Conservation (phyloP, 2,113 vertebrate species). For the Acanthisitta chloris region DNA sequence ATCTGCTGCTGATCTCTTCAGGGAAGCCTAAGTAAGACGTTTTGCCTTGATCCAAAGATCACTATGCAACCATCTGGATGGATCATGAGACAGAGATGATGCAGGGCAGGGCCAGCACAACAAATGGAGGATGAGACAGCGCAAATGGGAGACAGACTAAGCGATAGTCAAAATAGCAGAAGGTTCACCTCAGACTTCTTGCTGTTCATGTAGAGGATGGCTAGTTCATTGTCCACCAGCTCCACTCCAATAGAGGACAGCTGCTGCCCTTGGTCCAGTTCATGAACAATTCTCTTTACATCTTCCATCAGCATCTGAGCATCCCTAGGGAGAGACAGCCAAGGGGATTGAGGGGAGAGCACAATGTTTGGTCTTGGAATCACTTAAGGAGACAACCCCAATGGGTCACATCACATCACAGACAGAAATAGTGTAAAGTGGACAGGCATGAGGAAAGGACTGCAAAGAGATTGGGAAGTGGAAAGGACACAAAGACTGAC, state of each 20-base stretch:
- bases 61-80: background rate
- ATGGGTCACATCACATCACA: rapidly evolving
- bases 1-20: background rate
- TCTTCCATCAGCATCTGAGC: slow-evolving; percentile 98
- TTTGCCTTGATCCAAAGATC: background rate
- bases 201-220: slow-evolving; percentile 97
- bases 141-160: background rate
- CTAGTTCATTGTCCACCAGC: slow-evolving; percentile 93
- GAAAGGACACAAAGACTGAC: slow-evolving; percentile 63
- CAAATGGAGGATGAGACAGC: background rate
- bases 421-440: background rate
- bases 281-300: slow-evolving; percentile 91
- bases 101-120: background rate
- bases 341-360: background rate
- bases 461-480: background rate
- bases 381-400: background rate
- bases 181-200: slow-evolving; percentile 92
- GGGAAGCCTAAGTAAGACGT: background rate
- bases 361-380: background rate
- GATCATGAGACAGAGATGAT: background rate
- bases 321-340: slow-evolving; percentile 76
- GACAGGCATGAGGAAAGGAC: background rate
- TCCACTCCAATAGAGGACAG: slow-evolving; percentile 92
- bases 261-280: slow-evolving; percentile 93
- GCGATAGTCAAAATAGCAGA: background rate